These are phyloP conservation scores for Tokudaia muenninki DNA, from an alignment of 2,797 vertebrate species.

Conservation along the genomic window DNA sequence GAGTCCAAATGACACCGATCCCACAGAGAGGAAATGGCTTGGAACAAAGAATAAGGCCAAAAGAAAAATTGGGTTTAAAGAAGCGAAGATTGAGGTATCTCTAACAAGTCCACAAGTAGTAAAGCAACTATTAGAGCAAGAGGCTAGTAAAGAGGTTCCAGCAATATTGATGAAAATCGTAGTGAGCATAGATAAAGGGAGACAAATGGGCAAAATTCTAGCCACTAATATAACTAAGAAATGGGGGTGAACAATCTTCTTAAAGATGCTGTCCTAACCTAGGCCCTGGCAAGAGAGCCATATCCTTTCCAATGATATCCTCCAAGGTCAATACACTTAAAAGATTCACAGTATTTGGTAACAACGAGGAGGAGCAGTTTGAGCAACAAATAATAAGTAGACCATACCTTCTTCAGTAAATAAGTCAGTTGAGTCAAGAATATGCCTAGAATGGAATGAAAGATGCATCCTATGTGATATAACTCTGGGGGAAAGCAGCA, in stretches of 20 bases:
- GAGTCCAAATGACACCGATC: background rate
- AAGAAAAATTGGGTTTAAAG: background rate
- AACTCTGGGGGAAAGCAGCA: background rate
- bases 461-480: background rate
- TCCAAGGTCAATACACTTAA: background rate
- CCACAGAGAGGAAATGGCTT: background rate
- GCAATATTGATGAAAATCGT: background rate
- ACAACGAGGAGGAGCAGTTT: background rate
- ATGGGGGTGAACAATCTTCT: background rate
- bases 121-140: background rate
- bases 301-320: background rate
- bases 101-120: background rate
- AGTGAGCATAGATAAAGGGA: background rate
- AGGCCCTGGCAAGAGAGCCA: background rate
- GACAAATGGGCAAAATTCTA: background rate
- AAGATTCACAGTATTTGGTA: background rate
- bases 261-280: background rate
- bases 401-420: background rate
- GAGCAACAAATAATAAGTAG: background rate
- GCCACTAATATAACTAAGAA: background rate
- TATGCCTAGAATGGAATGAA: background rate
- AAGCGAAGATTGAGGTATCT: background rate
- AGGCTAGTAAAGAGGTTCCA: background rate
- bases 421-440: background rate
- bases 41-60: background rate